phyloP scores from a whole-genome alignment of 2,113 vertebrate genomes.

The Phycodurus eques region DNA sequence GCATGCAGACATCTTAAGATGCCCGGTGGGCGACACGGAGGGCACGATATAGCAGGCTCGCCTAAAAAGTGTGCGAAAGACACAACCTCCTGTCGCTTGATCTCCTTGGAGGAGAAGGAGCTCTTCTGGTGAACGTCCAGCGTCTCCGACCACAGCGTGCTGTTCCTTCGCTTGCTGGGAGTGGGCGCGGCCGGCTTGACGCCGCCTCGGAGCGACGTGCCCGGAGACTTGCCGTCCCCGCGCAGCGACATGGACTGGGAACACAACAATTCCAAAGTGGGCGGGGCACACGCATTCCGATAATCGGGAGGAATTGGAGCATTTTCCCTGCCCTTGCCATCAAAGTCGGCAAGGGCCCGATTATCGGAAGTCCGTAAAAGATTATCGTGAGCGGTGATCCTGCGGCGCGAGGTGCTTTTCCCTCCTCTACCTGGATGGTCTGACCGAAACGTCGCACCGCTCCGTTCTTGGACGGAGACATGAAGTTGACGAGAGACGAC shows the following conservation, averaged over 20 bases:
- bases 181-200: slow-evolving; percentile 83
- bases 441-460: slow-evolving; percentile 94
- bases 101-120: slow-evolving; percentile 89
- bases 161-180: slow-evolving; percentile 88
- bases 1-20: too few species aligned
- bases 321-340: too few species aligned
- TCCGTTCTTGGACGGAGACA: slow-evolving; percentile 95
- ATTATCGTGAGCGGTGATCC: too few species aligned
- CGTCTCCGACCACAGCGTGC: slow-evolving; percentile 91
- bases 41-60: too few species aligned
- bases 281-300: not conserved
- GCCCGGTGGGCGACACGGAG: too few species aligned
- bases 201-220: slow-evolving; percentile 76
- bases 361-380: not conserved
- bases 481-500: slow-evolving; percentile 93
- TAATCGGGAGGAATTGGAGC: not conserved
- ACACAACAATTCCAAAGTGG: not conserved
- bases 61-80: not conserved
- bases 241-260: slow-evolving; percentile 60
- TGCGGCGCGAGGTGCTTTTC: not conserved
- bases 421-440: slow-evolving; percentile 85
- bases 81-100: slow-evolving; percentile 92
- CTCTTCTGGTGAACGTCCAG: slow-evolving; percentile 87
- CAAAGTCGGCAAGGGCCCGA: not conserved
- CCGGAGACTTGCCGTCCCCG: slow-evolving; percentile 76